These are phyloP conservation scores for Eupithecia exiguata DNA, from an alignment of 2,888 invertebrate species.

Conservation along the genomic window DNA sequence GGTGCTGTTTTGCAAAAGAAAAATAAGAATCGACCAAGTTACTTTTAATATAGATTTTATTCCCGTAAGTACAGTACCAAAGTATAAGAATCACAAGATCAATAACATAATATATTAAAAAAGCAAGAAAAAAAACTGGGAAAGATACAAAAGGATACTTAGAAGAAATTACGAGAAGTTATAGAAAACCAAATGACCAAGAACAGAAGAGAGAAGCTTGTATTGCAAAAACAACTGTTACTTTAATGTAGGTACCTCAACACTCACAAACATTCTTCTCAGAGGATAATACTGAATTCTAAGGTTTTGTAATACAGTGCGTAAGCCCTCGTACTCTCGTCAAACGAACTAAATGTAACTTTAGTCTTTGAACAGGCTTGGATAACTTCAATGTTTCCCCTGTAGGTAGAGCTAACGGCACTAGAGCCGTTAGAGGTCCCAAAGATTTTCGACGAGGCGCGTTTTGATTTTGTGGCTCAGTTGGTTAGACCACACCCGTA, in stretches of 20 bases:
- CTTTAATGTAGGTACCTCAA: background rate
- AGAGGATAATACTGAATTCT: background rate
- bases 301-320: no score
- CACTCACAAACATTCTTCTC: background rate
- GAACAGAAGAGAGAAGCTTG: background rate
- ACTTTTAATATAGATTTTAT: background rate
- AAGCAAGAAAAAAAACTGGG: background rate
- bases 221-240: background rate
- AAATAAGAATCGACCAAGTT: background rate
- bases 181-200: background rate
- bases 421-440: no score
- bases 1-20: slow-evolving; percentile 28
- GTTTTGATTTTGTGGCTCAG: no score
- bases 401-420: no score
- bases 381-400: no score
- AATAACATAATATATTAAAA: background rate
- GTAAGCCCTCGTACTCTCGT: no score
- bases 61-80: background rate
- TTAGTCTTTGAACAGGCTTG: no score
- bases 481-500: no score
- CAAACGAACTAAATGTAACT: no score
- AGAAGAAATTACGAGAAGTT: background rate
- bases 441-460: no score
- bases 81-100: background rate
- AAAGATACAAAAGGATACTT: background rate